Conservation (phyloP, 2,888 invertebrate genomes). For the Parthenolecanium corni region DNA sequence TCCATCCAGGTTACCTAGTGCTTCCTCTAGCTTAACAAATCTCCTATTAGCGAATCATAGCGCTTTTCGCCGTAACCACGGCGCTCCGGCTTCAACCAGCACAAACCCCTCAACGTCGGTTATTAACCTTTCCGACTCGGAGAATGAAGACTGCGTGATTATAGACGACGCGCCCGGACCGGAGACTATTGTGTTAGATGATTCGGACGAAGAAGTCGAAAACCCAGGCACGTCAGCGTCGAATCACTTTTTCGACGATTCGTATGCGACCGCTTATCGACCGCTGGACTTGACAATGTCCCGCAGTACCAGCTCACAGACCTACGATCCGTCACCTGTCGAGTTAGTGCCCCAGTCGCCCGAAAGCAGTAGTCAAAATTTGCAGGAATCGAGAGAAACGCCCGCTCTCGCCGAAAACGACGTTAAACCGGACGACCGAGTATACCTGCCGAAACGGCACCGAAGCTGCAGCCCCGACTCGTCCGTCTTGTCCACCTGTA, state of each 20-base stretch:
- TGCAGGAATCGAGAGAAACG: neutral
- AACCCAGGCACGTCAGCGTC: too few relatives aligned
- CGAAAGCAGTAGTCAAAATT: neutral
- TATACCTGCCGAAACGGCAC: neutral
- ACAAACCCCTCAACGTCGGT: neutral
- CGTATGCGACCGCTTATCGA: neutral
- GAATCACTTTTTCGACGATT: too few relatives aligned
- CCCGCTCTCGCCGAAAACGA: too few relatives aligned
- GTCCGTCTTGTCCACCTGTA: conserved; percentile 13
- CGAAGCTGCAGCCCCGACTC: neutral
- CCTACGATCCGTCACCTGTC: neutral
- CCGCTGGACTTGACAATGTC: neutral
- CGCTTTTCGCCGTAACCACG: too few relatives aligned
- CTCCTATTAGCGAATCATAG: too few relatives aligned
- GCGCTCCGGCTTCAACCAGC: neutral
- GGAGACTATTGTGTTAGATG: conserved; percentile 14
- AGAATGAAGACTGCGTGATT: conserved; percentile 19
- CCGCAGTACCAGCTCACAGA: neutral
- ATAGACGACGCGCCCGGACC: conserved; percentile 3
- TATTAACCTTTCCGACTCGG: conserved; percentile 11
- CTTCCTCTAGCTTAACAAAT: too few relatives aligned
- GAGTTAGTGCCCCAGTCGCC: neutral
- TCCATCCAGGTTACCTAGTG: neutral
- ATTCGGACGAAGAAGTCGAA: conserved; percentile 9
- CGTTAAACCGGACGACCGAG: neutral